A percentile compares a stretch with the other conserved stretches of the same genome.
These are phyloP conservation scores for Pilophorus perplexus DNA, from an alignment of 2,888 invertebrate species.

Conservation along the genomic window DNA sequence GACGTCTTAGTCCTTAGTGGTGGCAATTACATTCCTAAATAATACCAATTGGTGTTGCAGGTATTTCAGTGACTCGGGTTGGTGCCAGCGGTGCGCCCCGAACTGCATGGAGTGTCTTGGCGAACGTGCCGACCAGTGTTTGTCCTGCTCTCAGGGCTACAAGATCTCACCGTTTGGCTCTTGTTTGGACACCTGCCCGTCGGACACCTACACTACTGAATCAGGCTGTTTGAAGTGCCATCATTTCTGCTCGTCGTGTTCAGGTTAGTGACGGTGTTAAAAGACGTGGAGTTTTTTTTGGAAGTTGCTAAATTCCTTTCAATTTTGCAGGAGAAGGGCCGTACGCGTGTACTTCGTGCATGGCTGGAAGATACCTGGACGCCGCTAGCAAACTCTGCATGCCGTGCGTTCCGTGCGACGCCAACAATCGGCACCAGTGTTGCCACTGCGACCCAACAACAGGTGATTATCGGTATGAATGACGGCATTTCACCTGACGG, in stretches of 20 bases:
- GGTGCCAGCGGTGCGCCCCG: slow-evolving; percentile 77
- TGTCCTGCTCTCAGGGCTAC: slow-evolving; percentile 77
- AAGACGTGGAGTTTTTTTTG: neutral
- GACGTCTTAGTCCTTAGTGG: no score
- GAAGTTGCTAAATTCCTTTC: neutral
- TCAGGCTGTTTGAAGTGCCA: slow-evolving; percentile 85
- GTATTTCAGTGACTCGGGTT: slow-evolving; percentile 81
- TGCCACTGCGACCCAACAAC: slow-evolving; percentile 69
- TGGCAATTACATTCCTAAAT: no score
- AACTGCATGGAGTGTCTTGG: slow-evolving; percentile 84
- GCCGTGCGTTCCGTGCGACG: slow-evolving; percentile 69
- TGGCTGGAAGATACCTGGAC: slow-evolving; percentile 70
- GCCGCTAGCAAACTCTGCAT: slow-evolving; percentile 65
- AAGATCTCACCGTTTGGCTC: slow-evolving; percentile 79
- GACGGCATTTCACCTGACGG: no score
- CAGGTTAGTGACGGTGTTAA: slow-evolving; percentile 58
- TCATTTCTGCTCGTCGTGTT: slow-evolving; percentile 82
- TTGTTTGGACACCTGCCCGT: slow-evolving; percentile 81
- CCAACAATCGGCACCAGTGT: slow-evolving; percentile 59
- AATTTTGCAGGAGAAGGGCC: slow-evolving; percentile 63
- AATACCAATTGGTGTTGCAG: no score
- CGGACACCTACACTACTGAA: slow-evolving; percentile 78
- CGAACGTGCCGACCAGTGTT: slow-evolving; percentile 79
- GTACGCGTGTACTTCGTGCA: slow-evolving; percentile 70
- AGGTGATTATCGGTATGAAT: no score